These are phyloP conservation scores for Lissonota sp. DNA, from an alignment of 2,888 invertebrate genomes.

Conservation along the genomic window DNA sequence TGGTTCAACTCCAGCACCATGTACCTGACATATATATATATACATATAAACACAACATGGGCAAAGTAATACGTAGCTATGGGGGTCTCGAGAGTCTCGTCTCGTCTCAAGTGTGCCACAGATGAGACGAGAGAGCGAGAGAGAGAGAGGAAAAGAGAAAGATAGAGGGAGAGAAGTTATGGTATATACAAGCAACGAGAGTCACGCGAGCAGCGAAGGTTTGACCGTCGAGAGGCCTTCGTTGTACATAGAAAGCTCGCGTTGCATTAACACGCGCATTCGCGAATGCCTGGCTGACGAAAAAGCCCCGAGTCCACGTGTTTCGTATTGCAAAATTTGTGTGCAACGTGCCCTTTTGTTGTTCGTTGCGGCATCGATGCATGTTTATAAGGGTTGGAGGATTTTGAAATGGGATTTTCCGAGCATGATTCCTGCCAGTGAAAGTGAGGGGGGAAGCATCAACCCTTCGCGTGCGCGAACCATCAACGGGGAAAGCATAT, in stretches of 20 bases:
- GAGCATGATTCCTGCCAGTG: neutral
- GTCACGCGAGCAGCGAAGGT: conserved; percentile 49
- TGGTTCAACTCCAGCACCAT: neutral
- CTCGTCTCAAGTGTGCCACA: conserved; percentile 53
- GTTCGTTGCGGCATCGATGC: neutral
- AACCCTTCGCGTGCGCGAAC: conserved; percentile 32
- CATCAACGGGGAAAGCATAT: conserved; percentile 12
- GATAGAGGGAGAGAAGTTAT: conserved; percentile 15
- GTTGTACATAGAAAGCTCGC: conserved; percentile 1
- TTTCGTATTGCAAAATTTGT: no score
- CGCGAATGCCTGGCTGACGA: no score
- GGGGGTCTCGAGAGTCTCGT: conserved; percentile 52
- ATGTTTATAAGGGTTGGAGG: neutral
- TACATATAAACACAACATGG: neutral
- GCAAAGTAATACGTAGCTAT: neutral
- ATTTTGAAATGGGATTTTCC: conserved; percentile 16
- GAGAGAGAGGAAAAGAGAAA: no score
- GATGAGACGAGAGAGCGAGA: conserved; percentile 37
- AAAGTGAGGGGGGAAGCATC: neutral
- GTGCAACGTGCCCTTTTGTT: neutral
- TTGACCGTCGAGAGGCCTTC: conserved; percentile 42
- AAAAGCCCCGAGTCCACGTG: no score
- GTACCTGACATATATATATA: neutral
- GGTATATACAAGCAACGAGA: conserved; percentile 46
- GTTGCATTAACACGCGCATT: neutral